Base-by-base conservation (phyloP, 1,140 invertebrate genomes). In the Nasonia giraulti region DNA sequence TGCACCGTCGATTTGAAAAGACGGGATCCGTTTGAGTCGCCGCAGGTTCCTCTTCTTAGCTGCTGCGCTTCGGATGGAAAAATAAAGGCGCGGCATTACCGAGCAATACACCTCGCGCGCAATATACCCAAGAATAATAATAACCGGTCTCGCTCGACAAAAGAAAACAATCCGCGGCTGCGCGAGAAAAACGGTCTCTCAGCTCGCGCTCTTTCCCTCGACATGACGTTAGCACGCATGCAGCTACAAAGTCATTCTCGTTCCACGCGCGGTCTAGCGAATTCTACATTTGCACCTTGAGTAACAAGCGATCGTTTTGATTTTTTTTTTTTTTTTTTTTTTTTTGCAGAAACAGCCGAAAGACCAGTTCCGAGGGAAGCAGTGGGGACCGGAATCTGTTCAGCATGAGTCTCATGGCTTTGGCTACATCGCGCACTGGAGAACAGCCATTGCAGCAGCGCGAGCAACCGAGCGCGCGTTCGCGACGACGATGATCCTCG, bases 271-370 rank as follows among this genome's bases (percentile, higher is more conserved):
- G 27, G 27, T 27, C 27, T 2, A 27, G 27, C 27, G 1, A 27
- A 27, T 27, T 1, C 27, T 27, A 27, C 33, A 37, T 37, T 37
- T 37, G 4, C 33, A 69, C 27, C 71, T 83, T 50, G 78, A 83
- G 68, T 83, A 83, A 83, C 78, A 83, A 78, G 33, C 81, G 20
- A 66, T 73, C 69, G 68, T 37, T 44, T 76, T 62, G 76, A 27
- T 2, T 27, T 27, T 27, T 27, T 1, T 1, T n/a, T 71, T 2
- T 27, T 27, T 27, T 27, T 1, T 1, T n/a, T 71, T 83, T 82
- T 33, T 2, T 40, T 83, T 62, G 10, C 73, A 77, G 82, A 37
- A 31, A n/a, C 50, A 66, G 55, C 6, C 17, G 20, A n/a, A 17
- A 44, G 62, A 75, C 50, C 75, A 69, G 82, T 44, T 68, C n/a